Evolutionary conservation across 2,113 vertebrate genomes (phyloP), one percentile per base, ranked within the genome.

Genomic region (Diphyllodes magnificus): DNA sequence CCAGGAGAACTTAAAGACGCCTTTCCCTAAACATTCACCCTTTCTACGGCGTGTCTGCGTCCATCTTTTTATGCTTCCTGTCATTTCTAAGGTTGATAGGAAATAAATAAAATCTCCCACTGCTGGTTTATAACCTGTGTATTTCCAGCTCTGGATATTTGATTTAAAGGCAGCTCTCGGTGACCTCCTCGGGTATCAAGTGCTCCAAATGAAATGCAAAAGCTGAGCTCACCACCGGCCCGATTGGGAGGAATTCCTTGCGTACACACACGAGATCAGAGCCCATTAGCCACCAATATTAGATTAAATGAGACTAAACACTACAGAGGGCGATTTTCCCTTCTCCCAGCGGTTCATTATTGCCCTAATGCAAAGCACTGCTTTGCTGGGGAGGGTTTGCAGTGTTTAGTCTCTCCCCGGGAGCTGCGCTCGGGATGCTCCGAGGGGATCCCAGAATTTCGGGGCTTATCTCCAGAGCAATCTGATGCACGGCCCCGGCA

Each of bases 301-400:
- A 95, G 95, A 95, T 96, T 96, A 96, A 68, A 94, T 87, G 88
- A 95, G 94, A 96, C 94, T 96, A 95, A 96, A 95, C 96, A 94
- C 64, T 54, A 15, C 44, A 17, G 21, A 57, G 82, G 24, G 79
- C 5, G 76, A 68, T 73, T 87, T 84, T 79, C 15, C 17, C 65
- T 65, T 70, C 56, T 78, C 50, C 64, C 13, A 28, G 63, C 1
- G 19, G 90, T 82, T 92, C 31, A 9, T 83, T 68, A 60, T 65
- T 78, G 75, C 88, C 76, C 6, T 76, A 93, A 95, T 56, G 79
- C 94, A 93, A 86, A 95, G 95, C 85, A 60, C 82, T 13, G 57
- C 85, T 63, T 17, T 3, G 1, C 51, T 5, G 71, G 42, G 3
- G 14, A 28, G 8, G 1, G 39, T 40, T 11, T 9, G 6, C 19